Conservation (phyloP, 2,797 vertebrate species). For the Sebastes itinus region DNA sequence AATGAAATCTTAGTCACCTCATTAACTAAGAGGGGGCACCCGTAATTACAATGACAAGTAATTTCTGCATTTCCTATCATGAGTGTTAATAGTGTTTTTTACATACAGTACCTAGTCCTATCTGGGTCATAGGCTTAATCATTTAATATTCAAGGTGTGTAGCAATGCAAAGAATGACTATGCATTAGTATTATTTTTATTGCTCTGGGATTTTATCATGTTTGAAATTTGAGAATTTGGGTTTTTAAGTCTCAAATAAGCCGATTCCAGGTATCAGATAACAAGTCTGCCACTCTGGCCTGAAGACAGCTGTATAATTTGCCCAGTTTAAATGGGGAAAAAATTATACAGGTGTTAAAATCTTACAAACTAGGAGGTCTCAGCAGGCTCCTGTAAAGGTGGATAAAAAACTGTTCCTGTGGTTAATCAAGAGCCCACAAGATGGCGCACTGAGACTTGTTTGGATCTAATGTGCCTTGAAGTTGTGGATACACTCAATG, state of each 20-base stretch:
- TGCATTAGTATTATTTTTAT: background rate
- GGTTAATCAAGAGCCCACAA: background rate
- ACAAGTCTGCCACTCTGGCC: background rate
- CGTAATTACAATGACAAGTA: background rate
- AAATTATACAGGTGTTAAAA: background rate
- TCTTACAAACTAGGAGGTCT: background rate
- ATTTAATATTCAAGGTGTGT: background rate
- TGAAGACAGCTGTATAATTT: background rate
- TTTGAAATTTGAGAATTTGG: background rate
- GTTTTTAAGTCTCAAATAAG: background rate
- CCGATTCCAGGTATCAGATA: background rate
- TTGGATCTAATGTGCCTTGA: background rate
- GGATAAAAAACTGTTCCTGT: background rate
- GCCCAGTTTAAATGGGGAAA: background rate
- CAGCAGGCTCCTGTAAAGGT: background rate
- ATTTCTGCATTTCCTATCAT: background rate
- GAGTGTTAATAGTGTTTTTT: background rate
- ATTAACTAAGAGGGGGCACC: too few relatives aligned
- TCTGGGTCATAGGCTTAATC: background rate
- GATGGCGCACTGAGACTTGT: constrained; percentile 28
- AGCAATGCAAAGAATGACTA: background rate
- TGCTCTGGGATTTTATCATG: background rate
- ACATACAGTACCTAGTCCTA: background rate
- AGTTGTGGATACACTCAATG: background rate
- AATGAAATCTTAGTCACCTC: too few relatives aligned